Conservation (phyloP, 2,888 invertebrate genomes). For the Bedellia somnulentella region DNA sequence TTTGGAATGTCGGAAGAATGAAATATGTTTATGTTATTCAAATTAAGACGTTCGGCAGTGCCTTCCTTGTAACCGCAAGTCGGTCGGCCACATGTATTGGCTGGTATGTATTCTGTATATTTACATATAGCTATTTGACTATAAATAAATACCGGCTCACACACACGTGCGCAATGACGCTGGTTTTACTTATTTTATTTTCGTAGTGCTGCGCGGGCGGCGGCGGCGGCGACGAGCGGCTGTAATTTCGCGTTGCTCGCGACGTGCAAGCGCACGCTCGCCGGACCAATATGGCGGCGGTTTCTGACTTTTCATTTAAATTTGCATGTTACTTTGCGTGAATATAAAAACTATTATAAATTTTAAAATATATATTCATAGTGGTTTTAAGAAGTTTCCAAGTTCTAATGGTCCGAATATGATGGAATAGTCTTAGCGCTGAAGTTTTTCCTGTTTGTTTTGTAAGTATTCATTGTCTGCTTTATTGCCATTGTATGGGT, state of each 20-base stretch:
- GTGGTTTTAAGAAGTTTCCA: too few relatives aligned
- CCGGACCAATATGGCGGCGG: constrained; percentile 47
- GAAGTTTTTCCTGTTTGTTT: too few relatives aligned
- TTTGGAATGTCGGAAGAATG: too few relatives aligned
- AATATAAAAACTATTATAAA: neutral
- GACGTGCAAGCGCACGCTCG: constrained; percentile 55
- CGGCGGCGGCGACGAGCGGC: too few relatives aligned
- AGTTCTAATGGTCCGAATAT: too few relatives aligned
- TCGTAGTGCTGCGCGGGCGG: constrained; percentile 42
- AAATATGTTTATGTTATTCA: constrained; percentile 22
- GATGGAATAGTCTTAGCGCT: too few relatives aligned
- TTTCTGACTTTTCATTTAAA: constrained; percentile 3
- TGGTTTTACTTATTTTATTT: constrained; percentile 61
- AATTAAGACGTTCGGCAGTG: constrained; percentile 55
- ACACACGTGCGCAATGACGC: constrained; percentile 56
- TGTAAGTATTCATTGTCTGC: too few relatives aligned
- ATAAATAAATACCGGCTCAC: constrained; percentile 57
- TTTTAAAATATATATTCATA: too few relatives aligned
- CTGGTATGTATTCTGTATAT: constrained; percentile 23
- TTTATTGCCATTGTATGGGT: too few relatives aligned
- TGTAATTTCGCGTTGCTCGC: constrained; percentile 59
- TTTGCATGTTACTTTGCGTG: neutral
- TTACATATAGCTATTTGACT: constrained; percentile 59
- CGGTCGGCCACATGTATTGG: constrained; percentile 10
- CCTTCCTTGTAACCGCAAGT: constrained; percentile 56